These are phyloP conservation scores for Phodopus roborovskii DNA, from an alignment of 2,113 vertebrate genomes.

Conservation along the genomic window DNA sequence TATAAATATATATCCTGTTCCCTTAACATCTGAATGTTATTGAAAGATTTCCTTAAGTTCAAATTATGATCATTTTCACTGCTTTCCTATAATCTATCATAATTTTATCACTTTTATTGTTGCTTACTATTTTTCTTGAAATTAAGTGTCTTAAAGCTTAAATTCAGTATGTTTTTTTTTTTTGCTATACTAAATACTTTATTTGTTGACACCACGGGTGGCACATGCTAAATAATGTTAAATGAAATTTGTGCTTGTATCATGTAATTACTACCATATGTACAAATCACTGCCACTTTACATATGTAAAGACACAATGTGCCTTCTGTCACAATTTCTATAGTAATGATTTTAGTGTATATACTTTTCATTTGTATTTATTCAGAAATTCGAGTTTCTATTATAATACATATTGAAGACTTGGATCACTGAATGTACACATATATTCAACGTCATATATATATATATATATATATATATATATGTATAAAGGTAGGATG, in stretches of 20 bases:
- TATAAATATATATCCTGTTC: conserved; percentile 30
- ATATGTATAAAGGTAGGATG: neutral
- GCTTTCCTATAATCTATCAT: neutral
- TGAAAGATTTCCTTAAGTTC: conserved; percentile 30
- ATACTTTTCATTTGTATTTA: conserved; percentile 24
- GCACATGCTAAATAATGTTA: conserved; percentile 1
- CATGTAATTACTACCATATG: neutral
- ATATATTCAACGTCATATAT: neutral
- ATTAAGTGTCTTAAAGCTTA: conserved; percentile 12
- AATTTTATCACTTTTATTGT: neutral
- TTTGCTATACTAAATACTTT: neutral
- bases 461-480: neutral
- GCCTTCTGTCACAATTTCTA: neutral
- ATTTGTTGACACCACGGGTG: neutral
- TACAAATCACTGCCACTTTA: neutral
- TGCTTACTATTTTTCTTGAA: conserved; percentile 32
- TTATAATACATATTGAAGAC: conserved; percentile 3
- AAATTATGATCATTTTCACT: conserved; percentile 36
- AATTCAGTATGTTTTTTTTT: neutral
- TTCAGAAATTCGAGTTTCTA: neutral
- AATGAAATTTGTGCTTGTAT: neutral
- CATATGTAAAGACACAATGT: neutral
- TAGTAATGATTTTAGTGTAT: neutral
- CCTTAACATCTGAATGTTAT: conserved; percentile 50
- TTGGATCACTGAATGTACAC: neutral